Conservation (phyloP, 1,140 invertebrate species). For the Lepeophtheirus salmonis region DNA sequence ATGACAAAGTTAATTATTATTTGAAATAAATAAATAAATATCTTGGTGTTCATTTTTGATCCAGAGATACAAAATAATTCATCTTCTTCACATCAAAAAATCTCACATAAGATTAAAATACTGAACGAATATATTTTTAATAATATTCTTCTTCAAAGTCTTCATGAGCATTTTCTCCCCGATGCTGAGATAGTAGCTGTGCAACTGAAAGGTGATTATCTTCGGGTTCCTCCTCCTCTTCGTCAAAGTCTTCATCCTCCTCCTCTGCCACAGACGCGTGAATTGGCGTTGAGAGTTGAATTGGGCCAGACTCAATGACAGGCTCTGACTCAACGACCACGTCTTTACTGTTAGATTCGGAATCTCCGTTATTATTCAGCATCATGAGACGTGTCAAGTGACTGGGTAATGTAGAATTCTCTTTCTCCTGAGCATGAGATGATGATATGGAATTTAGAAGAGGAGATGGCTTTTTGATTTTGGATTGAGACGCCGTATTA, state of each 20-base stretch:
- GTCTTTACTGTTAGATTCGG: neutral
- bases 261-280: constrained; percentile 8
- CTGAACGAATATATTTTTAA: neutral
- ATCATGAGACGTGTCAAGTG: no score
- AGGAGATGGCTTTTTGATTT: no score
- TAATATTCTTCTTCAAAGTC: constrained; percentile 18
- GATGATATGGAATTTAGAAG: no score
- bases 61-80: no score
- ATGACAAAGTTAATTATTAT: no score
- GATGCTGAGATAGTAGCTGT: constrained; percentile 17
- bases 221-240: constrained; percentile 9
- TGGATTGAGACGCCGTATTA: no score
- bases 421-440: no score
- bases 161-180: constrained; percentile 5
- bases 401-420: no score
- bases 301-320: constrained; percentile 24
- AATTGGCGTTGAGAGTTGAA: constrained; percentile 18
- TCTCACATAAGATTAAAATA: neutral
- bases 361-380: no score
- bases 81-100: no score
- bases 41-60: no score
- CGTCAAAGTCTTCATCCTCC: neutral
- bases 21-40: no score
- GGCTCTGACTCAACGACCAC: constrained; percentile 8
- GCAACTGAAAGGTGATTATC: constrained; percentile 13